Evolutionary conservation across 2,797 vertebrate genomes (phyloP), one percentile per base, ranked within the genome.

Genomic region (Sphenopsis melanotis): DNA sequence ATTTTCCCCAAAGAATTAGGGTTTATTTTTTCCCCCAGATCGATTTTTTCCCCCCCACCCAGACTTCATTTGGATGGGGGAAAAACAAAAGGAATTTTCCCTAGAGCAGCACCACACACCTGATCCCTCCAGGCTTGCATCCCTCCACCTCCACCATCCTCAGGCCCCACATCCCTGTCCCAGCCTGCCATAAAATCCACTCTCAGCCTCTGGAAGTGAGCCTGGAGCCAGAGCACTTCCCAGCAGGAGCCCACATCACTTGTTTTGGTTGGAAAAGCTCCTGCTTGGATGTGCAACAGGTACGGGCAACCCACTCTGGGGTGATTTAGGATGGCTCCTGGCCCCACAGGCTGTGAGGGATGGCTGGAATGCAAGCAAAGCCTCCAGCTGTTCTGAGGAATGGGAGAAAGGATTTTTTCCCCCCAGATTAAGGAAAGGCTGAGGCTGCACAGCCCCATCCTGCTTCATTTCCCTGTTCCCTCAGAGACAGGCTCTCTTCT

Each of bases 251-350:
- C 27, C 32, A 11, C 10, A 6, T 6, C 18, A 0, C 20, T 37
- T 0, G 0, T 30, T 63, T 55, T 26, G 11, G 11, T n/a, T 71
- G 44, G 21, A 19, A 78, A 78, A 71, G 1, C 66, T 75, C 36
- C 15, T 36, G 11, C 46, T 30, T 7, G 9, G 36, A 8, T 0
- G 0, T 59, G 61, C 65, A 63, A 4, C 29, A 72, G 32, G 63
- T 49, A 24, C 1, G 0, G 32, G 21, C 63, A 75, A 12, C 23
- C 55, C 1, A 0, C 32, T 56, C 20, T 11, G 21, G 41, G n/a
- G 3, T 6, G 13, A 2, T 52, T 74, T 30, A 5, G 1, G 44
- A 4, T 36, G 27, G 30, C 32, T 37, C 34, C 70, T 64, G 60
- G 29, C 14, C 55, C 34, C 2, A 2, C 37, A 19, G 37, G 6